Conservation (phyloP, 1,140 invertebrate species). For the Adelges cooleyi region DNA sequence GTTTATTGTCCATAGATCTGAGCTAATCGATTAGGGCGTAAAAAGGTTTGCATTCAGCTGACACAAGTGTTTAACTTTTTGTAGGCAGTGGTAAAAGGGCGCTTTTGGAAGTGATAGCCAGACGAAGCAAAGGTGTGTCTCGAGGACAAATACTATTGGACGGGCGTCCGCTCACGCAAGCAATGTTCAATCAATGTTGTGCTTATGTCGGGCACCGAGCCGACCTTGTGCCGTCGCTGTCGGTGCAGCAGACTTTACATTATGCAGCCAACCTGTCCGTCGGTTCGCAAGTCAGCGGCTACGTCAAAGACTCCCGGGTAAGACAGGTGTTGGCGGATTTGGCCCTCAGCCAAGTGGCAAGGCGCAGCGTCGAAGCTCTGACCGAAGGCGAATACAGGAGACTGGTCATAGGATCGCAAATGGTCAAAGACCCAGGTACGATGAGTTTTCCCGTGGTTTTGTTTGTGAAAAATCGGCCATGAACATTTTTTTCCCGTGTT, state of each 20-base stretch:
- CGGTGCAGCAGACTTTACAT: slow-evolving; percentile 70
- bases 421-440: slow-evolving; percentile 75
- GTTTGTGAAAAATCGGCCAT: no score
- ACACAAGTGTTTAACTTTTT: slow-evolving; percentile 19
- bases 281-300: slow-evolving; percentile 48
- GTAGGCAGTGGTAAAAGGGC: slow-evolving; percentile 78
- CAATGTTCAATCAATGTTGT: slow-evolving; percentile 70
- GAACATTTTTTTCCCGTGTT: not conserved
- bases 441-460: not conserved
- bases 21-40: no score
- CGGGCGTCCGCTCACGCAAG: slow-evolving; percentile 62
- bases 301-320: slow-evolving; percentile 54
- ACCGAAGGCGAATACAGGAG: slow-evolving; percentile 72
- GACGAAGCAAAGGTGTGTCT: slow-evolving; percentile 56
- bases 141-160: slow-evolving; percentile 77
- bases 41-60: no score
- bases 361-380: slow-evolving; percentile 64
- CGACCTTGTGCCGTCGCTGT: slow-evolving; percentile 68
- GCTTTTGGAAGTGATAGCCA: slow-evolving; percentile 76
- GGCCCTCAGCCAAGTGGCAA: slow-evolving; percentile 73
- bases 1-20: no score
- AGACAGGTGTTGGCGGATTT: slow-evolving; percentile 78
- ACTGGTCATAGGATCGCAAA: slow-evolving; percentile 71
- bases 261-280: slow-evolving; percentile 56
- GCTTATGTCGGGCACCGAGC: slow-evolving; percentile 74